Base-by-base conservation (phyloP, 2,797 vertebrate species). In the Xyrichtys novacula region DNA sequence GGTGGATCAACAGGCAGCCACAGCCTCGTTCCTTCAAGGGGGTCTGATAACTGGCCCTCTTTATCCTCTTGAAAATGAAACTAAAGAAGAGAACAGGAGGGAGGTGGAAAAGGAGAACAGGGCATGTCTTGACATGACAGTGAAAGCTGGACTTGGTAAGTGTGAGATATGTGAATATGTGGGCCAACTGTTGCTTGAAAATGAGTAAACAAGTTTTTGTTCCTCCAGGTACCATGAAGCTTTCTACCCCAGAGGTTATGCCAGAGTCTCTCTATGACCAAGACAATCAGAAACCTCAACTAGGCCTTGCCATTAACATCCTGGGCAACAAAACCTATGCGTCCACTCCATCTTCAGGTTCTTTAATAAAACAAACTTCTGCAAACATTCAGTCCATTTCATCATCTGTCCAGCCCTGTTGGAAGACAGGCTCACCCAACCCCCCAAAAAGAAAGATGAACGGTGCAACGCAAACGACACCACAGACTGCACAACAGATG, bases 1-100 rank as follows among this genome's bases (percentile, higher is more conserved):
- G 40, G 82, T 71, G 0, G 64, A 90, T 25, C 76, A 72, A 11
- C 28, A 43, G 40, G 43, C 52, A 0, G 61, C 71, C 22, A 54
- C 76, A 36, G 46, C 55, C 20, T 84, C 79, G 0, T 78, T 82
- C 53, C 64, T 89, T 26, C 71, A 43, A 53, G 55, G 60, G 23
- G 44, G 78, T 44, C 49, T 69, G 2, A 57, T 2, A 42, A 62
- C 54, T 26, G 19, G 15, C 26, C 60, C 57, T 23, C 5, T 36
- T 16, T 26, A 20, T 54, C 2, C 1, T 0, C 39, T 42, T 32
- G 31, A 56, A 8, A 57, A 43, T 31, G 50, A 66, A 29, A 43
- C 4, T 1, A n/a, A 39, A 43, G 39, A 70, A 39, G 31, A 58
- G 12, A 19, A 34, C 10, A 57, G 23, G 26, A 23, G 4, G 28